Conservation (phyloP, 2,888 invertebrate genomes). For the Brenthis hecate region DNA sequence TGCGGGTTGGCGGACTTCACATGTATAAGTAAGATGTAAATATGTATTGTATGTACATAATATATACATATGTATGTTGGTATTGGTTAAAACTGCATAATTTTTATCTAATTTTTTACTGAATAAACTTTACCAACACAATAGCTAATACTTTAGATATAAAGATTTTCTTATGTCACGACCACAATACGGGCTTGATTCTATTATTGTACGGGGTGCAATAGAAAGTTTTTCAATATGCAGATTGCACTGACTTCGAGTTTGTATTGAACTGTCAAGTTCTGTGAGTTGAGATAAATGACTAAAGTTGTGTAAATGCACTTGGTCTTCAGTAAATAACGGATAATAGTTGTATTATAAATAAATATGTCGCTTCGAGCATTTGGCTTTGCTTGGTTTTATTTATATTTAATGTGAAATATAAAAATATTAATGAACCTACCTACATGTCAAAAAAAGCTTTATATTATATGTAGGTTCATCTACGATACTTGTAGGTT, state of each 20-base stretch:
- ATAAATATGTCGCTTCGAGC: not conserved
- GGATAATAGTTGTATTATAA: not conserved
- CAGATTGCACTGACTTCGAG: constrained; percentile 51
- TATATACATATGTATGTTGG: too few relatives aligned
- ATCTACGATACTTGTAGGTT: too few relatives aligned
- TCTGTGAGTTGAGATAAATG: constrained; percentile 15
- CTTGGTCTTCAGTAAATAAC: constrained; percentile 1
- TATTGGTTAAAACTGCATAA: not conserved
- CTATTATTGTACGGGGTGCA: constrained; percentile 63
- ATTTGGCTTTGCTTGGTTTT: too few relatives aligned
- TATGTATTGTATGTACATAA: too few relatives aligned
- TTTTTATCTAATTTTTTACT: not conserved
- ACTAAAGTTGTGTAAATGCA: constrained; percentile 16
- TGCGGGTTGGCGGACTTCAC: too few relatives aligned
- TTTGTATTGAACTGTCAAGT: constrained; percentile 24
- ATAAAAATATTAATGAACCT: too few relatives aligned
- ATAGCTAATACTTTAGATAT: not conserved
- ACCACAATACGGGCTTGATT: constrained; percentile 55
- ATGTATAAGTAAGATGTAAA: too few relatives aligned
- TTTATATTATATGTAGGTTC: too few relatives aligned
- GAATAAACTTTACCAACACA: not conserved
- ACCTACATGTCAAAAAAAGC: too few relatives aligned
- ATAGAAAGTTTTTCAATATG: constrained; percentile 58
- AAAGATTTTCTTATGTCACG: constrained; percentile 37
- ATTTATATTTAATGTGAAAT: too few relatives aligned